Evolutionary conservation across 2,797 vertebrate species (phyloP).

Genomic region (Fistularia tabacaria): DNA sequence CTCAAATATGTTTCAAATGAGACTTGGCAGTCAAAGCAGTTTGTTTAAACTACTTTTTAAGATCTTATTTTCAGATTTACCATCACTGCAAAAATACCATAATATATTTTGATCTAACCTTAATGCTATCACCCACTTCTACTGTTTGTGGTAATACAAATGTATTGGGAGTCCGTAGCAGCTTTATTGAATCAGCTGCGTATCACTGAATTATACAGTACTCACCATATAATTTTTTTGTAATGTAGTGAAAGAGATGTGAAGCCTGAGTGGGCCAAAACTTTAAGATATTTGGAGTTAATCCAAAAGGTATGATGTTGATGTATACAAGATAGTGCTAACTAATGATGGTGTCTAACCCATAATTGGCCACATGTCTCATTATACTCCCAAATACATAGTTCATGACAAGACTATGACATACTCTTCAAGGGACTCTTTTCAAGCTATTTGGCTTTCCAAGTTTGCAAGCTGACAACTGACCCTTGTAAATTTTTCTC

Average conservation of each 20-base stretch:
- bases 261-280: constrained; percentile 1
- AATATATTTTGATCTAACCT: no score
- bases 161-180: no score
- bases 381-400: constrained; percentile 33
- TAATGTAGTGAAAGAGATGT: constrained; percentile 9
- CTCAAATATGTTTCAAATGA: no score
- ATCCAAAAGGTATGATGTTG: constrained; percentile 1
- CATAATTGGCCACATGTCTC: no score
- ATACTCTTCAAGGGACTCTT: constrained; percentile 47
- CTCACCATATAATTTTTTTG: constrained; percentile 1
- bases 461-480: constrained; percentile 22
- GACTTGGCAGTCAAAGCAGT: no score
- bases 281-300: background rate
- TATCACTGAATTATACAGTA: background rate
- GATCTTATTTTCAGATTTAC: no score
- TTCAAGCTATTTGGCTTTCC: constrained; percentile 37
- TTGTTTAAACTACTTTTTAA: no score
- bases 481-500: constrained; percentile 35
- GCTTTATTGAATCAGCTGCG: background rate
- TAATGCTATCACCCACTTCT: no score
- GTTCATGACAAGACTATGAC: constrained; percentile 61
- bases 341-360: no score
- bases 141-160: no score
- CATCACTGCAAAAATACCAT: no score
- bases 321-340: background rate